Base-by-base conservation (phyloP, 2,888 invertebrate species). In the Silvanus unidentatus region DNA sequence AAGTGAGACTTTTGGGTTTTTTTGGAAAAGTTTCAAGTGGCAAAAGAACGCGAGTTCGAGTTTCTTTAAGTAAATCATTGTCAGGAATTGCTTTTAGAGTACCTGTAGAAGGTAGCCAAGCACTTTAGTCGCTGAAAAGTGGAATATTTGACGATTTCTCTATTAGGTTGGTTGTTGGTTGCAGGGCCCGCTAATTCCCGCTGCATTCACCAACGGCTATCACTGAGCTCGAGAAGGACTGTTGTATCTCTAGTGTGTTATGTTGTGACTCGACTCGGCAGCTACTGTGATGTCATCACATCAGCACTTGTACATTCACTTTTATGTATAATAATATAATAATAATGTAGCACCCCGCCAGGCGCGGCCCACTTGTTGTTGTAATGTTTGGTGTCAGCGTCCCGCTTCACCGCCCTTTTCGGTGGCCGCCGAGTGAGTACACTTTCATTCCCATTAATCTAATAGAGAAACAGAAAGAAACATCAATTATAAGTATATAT, bases 141-240 rank as follows among this genome's bases (percentile, higher is more conserved):
- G n/a, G n/a, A n/a, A n/a, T n/a, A n/a, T n/a, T n/a, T n/a, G n/a
- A n/a, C n/a, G n/a, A n/a, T n/a, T n/a, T n/a, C n/a, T n/a, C n/a
- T n/a, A n/a, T n/a, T n/a, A n/a, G n/a, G n/a, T n/a, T n/a, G n/a
- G n/a, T n/a, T n/a, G n/a, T n/a, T n/a, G n/a, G n/a, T 85, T 86
- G 58, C 86, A 94, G 93, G 93, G 92, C 73, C 90, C 93, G 73
- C 81, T 95, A 81, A 94, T 95, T 84, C 94, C 94, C 78, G 92
- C 94, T 79, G 93, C 93, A 78, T 95, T 94, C 80, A 94, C 94
- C 82, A 95, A 95, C 82, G 95, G 95, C 79, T 94, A 93, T 82
- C 93, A 94, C 85, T 89, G 87, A 88, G 78, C 64, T 60, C 59
- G 58, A 60, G 32, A 32, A 5, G 66, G 62, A 65, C 65, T 63